Evolutionary conservation across 2,113 vertebrate species (phyloP).

Genomic region (Cyprinodon brontotheroides): DNA sequence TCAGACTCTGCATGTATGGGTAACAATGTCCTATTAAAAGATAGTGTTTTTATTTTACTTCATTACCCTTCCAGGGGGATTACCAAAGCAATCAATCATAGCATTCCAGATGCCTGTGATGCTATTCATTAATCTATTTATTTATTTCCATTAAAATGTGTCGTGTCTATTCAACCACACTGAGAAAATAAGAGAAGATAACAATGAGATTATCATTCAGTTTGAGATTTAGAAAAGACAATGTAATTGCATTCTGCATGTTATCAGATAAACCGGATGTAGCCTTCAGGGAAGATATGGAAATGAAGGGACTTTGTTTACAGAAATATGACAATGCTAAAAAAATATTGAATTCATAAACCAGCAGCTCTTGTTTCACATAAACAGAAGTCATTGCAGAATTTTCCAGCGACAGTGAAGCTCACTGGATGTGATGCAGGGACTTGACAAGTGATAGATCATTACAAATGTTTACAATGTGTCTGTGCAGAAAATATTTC

Average conservation of each 20-base stretch:
- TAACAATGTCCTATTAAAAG: neutral
- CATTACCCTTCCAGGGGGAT: neutral
- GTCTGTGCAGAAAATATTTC: neutral
- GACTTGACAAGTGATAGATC: neutral
- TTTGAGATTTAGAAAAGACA: neutral
- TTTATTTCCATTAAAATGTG: neutral
- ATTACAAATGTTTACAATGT: constrained; percentile 4
- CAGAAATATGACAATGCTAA: neutral
- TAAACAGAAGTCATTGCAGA: neutral
- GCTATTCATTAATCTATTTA: neutral
- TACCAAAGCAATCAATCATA: neutral
- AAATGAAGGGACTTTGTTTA: neutral
- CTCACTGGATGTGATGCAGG: neutral
- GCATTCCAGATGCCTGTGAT: neutral
- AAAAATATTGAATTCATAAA: neutral
- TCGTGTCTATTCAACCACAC: neutral
- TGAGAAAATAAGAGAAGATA: neutral
- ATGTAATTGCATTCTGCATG: neutral
- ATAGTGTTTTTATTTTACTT: neutral
- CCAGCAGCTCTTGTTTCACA: neutral
- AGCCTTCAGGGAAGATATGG: neutral
- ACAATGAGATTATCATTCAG: neutral
- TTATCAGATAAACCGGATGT: neutral
- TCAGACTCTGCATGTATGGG: neutral
- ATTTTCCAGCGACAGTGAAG: neutral